Evolutionary conservation across 2,113 vertebrate genomes (phyloP).

Genomic region (Oceanites oceanicus): DNA sequence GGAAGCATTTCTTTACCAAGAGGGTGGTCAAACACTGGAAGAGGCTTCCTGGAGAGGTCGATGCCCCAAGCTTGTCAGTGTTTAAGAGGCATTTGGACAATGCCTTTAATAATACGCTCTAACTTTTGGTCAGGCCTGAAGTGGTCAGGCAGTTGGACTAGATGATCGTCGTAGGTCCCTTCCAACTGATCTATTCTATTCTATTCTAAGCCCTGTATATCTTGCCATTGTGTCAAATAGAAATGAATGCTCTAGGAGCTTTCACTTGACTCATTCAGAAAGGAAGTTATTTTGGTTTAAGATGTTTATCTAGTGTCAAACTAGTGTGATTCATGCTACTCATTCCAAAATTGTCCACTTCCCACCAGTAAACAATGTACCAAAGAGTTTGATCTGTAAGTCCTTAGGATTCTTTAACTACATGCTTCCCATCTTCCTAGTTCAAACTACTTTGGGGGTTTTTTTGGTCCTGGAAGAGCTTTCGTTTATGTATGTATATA

Average conservation of each 20-base stretch:
- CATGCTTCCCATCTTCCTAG: background rate
- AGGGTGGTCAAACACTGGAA: background rate
- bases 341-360: background rate
- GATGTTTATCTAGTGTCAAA: background rate
- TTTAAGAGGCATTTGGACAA: no score
- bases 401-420: background rate
- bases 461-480: background rate
- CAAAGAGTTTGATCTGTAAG: background rate
- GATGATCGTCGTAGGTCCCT: background rate
- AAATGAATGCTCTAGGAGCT: background rate
- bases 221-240: background rate
- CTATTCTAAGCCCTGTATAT: background rate
- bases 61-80: background rate
- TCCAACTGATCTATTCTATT: background rate
- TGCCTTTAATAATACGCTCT: background rate
- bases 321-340: background rate
- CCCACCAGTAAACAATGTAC: no score
- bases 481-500: background rate
- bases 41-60: background rate
- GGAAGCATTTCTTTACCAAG: background rate
- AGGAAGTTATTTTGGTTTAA: background rate
- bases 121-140: background rate
- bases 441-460: background rate
- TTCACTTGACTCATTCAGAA: background rate
- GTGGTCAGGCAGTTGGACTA: background rate